Evolutionary conservation across 2,113 vertebrate species (phyloP), one percentile per base, ranked within the genome.

Genomic region (Pangasianodon hypophthalmus): DNA sequence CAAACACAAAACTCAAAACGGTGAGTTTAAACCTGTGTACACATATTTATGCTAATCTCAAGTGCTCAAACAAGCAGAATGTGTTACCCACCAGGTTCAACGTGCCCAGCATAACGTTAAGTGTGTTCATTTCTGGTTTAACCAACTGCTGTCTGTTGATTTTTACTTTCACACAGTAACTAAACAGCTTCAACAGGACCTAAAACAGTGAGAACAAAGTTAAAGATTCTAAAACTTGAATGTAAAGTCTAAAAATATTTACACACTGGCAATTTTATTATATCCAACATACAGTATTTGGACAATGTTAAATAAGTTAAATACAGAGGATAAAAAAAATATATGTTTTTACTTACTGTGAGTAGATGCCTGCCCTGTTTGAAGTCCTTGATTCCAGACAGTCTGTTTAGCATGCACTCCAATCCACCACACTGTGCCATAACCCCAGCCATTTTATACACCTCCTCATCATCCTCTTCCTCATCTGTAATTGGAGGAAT

Each of bases 21-120:
- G n/a, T 29, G 48, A 54, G 3, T 46, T 81, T 64, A 88, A 52
- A 80, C 32, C 2, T 13, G 32, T 5, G 24, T 29, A 73, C 21
- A 86, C 26, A 81, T 1, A 52, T 85, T 69, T 14, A 14, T 10
- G 2, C 14, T 26, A 37, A 2, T 24, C 64, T 88, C 10, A 64
- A 75, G 16, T 69, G 26, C 0, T 21, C 4, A 54, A 26, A 67
- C 29, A 67, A 29, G 48, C 24, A 16, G 16, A 50, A 16, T 8
- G 3, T 6, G 18, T 85, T 87, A 84, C 95, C 95, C 92, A 99
- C 98, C 96, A 99, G 92, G 95, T 99, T 99, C 0, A 99, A 96
- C 2, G 98, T 99, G 67, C 98, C 98, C 94, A 99, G 95, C 98
- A 99, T 99, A 93, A 99, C 98, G 9, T 99, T 99, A 91, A 99